Evolutionary conservation across 2,888 invertebrate species (phyloP).

Genomic region (Acheta domesticus): DNA sequence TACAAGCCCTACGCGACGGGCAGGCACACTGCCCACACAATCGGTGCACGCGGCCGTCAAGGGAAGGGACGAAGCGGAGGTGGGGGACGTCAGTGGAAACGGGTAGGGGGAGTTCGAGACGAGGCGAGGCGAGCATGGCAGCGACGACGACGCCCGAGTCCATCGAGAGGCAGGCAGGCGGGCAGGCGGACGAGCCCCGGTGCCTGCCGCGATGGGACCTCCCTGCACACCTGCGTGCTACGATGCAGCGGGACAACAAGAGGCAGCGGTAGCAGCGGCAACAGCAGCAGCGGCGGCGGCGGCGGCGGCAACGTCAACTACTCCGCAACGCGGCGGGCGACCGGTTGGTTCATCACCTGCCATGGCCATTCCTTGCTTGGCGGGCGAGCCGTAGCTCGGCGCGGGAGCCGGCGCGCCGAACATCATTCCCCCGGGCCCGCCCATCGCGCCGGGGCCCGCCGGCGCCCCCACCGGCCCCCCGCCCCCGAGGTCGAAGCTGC

Average conservation of each 20-base stretch:
- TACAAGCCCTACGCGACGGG: too few species aligned
- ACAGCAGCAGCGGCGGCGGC: neutral
- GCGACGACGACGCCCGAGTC: too few species aligned
- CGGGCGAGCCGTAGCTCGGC: slow-evolving; percentile 50
- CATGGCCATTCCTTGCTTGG: slow-evolving; percentile 48
- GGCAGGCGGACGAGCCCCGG: too few species aligned
- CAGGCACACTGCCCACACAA: too few species aligned
- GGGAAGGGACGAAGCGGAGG: too few species aligned
- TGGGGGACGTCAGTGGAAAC: too few species aligned
- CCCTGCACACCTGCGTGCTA: slow-evolving; percentile 4
- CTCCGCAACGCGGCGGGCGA: neutral
- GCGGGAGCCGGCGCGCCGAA: slow-evolving; percentile 44
- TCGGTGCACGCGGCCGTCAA: too few species aligned
- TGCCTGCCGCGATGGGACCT: neutral
- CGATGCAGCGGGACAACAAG: neutral
- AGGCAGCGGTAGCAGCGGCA: neutral
- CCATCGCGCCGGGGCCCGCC: slow-evolving; percentile 46
- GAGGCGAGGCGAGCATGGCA: too few species aligned
- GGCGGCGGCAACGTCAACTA: neutral
- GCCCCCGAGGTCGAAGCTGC: slow-evolving; percentile 66
- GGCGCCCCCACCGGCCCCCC: slow-evolving; percentile 65
- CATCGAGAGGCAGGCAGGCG: too few species aligned
- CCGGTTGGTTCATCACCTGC: slow-evolving; percentile 48
- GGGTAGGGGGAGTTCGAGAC: too few species aligned
- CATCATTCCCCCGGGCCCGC: slow-evolving; percentile 38